Evolutionary conservation across 2,113 vertebrate species (phyloP), one percentile per base, ranked within the genome.

Genomic region (Mormoops blainvillei): DNA sequence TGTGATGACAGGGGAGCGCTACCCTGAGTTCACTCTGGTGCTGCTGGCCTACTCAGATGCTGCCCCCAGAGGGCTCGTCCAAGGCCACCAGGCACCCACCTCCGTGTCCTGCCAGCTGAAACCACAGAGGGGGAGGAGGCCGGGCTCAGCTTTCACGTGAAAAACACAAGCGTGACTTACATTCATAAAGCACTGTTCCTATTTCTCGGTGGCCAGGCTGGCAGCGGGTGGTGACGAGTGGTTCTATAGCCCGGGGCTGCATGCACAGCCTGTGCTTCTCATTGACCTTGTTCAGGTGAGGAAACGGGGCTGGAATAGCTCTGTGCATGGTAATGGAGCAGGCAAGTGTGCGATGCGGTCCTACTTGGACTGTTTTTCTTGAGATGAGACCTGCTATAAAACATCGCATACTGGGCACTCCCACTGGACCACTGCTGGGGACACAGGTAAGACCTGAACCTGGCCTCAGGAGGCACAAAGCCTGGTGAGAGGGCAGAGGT

Each of bases 81-180:
- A 16, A 20, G 20, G 16, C 6, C n/a, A 18, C 9, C 67, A 36
- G 18, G 58, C 10, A 20, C 38, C 36, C 68, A 9, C 3, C 74
- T 90, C 73, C 0, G 7, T 71, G n/a, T 26, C 74, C 19, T 50
- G 48, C 45, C 68, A 67, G 28, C 45, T 2, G 3, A n/a, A 48
- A 36, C 38, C 19, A 8, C 54, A 56, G 36, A 14, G 26, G 77
- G 84, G 33, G 58, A 31, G 38, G 16, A 54, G n/a, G 20, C 31
- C 0, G 8, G 31, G 65, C 43, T 76, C 20, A 7, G 26, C 4
- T n/a, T n/a, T n/a, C n/a, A n/a, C n/a, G n/a, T n/a, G n/a, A n/a
- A n/a, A n/a, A n/a, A n/a, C n/a, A n/a, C n/a, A n/a, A n/a, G n/a
- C 0, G 1, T 33, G 2, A 63, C 8, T 65, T 67, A 12, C 83